phyloP scores from a whole-genome alignment of 2,888 invertebrate species.

The Dolichomitus sp. region DNA sequence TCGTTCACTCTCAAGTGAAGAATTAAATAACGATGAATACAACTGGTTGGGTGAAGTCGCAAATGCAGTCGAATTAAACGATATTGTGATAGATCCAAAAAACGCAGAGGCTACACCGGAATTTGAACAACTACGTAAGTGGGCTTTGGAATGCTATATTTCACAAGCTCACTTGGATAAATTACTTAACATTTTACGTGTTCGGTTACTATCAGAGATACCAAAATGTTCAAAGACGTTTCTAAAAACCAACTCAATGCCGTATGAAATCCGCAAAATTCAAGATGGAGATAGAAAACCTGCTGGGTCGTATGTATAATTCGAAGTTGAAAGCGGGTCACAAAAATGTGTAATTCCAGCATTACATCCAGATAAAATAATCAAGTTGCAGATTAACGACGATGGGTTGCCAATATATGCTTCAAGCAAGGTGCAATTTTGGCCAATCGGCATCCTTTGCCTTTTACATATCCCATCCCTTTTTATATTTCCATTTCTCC shows the following conservation, averaged over 20 bases:
- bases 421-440: slow-evolving; percentile 58
- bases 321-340: slow-evolving; percentile 49
- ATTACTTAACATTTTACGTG: slow-evolving; percentile 16
- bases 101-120: neutral
- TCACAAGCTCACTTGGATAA: slow-evolving; percentile 27
- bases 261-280: slow-evolving; percentile 33
- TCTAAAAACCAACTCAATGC: slow-evolving; percentile 32
- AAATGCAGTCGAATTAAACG: neutral
- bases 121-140: slow-evolving; percentile 17
- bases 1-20: neutral
- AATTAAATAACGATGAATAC: neutral
- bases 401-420: slow-evolving; percentile 61
- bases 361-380: slow-evolving; percentile 48
- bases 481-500: too few species aligned
- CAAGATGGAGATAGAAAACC: neutral
- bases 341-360: slow-evolving; percentile 46
- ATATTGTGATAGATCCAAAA: neutral
- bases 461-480: too few species aligned
- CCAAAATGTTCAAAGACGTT: slow-evolving; percentile 40
- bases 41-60: neutral
- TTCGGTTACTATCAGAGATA: slow-evolving; percentile 18
- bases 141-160: slow-evolving; percentile 27
- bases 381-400: slow-evolving; percentile 56
- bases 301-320: slow-evolving; percentile 60
- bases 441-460: too few species aligned